Base-by-base conservation (phyloP, 2,113 vertebrate species). In the Catharus fuscescens region DNA sequence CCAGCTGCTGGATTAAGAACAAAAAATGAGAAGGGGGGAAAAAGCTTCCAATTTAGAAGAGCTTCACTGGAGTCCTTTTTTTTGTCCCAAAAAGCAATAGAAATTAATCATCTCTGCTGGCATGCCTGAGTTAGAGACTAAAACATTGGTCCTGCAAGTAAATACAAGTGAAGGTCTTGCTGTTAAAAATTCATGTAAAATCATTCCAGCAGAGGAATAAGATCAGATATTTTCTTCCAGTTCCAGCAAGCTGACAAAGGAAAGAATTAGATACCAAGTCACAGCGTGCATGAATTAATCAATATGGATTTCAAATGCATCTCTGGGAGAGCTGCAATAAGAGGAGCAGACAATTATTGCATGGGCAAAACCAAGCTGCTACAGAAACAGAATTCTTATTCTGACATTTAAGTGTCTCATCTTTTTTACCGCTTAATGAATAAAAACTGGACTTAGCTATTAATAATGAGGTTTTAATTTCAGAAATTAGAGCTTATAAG, bases 171-270 rank as follows among this genome's bases (percentile, higher is more conserved):
- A 74, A 81, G 77, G 60, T 78, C 80, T 89, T 4, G 3, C 57
- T 83, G 74, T 83, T 80, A 66, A 86, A 94, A 93, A 95, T 79
- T 86, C 45, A 67, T 80, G 44, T 66, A 64, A 70, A 96, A 60
- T 80, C 53, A 59, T 80, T 67, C 61, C 52, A 56, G 61, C 65
- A 88, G 70, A 86, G 76, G 38, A 94, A 64, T 42, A 92, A 79
- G 48, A 95, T 92, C 70, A 80, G 93, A 80, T 62, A 36, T 80
- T 86, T 90, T 69, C 73, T 79, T 86, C 61, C n/a, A 83, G 32
- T 91, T 74, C 47, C 78, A 86, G 65, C 38, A 54, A 90, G 77
- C 80, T 36, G 86, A 56, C 48, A 92, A 95, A 89, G 79, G 19
- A 59, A 91, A 36, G 47, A 92, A 72, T 88, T 95, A 78, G 57